Base-by-base conservation (phyloP, 2,888 invertebrate species). In the Ypsolopha sequella region DNA sequence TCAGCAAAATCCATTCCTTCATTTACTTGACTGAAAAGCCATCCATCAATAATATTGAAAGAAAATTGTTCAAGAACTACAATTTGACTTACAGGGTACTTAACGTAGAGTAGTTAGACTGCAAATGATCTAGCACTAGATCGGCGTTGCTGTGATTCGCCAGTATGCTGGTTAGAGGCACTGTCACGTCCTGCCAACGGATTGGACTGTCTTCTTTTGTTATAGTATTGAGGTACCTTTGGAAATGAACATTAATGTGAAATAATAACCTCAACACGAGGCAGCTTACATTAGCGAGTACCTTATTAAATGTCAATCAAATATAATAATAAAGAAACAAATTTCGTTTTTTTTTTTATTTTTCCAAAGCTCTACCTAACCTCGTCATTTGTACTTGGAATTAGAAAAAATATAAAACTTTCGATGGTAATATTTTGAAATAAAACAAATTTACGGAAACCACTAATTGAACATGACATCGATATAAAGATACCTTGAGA, bases 41-140 rank as follows among this genome's bases (percentile, higher is more conserved):
- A 33, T 36, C 39, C 11, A 51, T 48, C 8, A 14, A 48, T 33
- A 3, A 24, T 13, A 24, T 38, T 2, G 7, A 24, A 43, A 24
- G 4, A 24, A 34, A 39, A 36, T 11, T 41, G 24, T 48, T 11
- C 51, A 14, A 11, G 38, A 38, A 39, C n/a, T 7, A 6, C 38
- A 39, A 46, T 33, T 50, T 34, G 35, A 70, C 81, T 71, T 61
- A 87, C 86, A 75, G 72, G 1, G 65, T 61, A n/a, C 57, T 69
- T 70, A 88, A 80, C 0, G 63, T 55, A 2, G 66, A 58, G 45
- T 77, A 74, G 53, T 88, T 84, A 0, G 69, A 53, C 45, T 70
- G 72, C 6, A 91, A 64, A 52, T 87, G 86, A 0, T 88, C 68
- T 49, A 91, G 74, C 0, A 90, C 90, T 0, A 88, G 59, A 3